These are phyloP conservation scores for Orientallactaga sibirica DNA, from an alignment of 2,797 vertebrate species.

Conservation along the genomic window DNA sequence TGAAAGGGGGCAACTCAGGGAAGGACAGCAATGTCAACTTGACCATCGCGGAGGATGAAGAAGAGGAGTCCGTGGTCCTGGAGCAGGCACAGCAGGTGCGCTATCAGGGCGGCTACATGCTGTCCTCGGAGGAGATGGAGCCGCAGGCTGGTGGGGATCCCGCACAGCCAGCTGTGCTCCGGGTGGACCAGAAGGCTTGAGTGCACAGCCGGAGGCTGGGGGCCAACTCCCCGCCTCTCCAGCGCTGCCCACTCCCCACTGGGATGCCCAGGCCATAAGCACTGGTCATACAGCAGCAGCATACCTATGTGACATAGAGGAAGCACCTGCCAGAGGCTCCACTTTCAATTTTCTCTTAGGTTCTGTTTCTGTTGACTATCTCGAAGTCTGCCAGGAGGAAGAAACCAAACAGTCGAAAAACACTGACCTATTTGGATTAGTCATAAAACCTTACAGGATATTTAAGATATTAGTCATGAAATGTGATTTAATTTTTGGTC, in stretches of 20 bases:
- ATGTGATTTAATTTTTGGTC: constrained; percentile 16
- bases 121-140: constrained; percentile 66
- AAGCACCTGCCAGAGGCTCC: background rate
- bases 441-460: constrained; percentile 60
- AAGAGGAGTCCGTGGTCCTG: constrained; percentile 78
- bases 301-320: background rate
- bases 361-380: constrained; percentile 49
- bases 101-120: constrained; percentile 77
- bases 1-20: constrained; percentile 74
- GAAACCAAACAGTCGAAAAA: constrained; percentile 45
- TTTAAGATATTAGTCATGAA: background rate
- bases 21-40: constrained; percentile 86
- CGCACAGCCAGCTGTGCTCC: constrained; percentile 84
- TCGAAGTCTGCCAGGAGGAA: constrained; percentile 42
- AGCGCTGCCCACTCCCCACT: accelerated
- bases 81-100: constrained; percentile 82
- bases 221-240: background rate
- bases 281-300: background rate
- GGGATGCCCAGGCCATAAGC: constrained; percentile 35
- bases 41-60: constrained; percentile 87
- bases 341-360: background rate
- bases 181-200: constrained; percentile 85
- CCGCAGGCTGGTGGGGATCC: constrained; percentile 79
- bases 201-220: background rate
- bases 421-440: constrained; percentile 53